Percentiles rank a stretch among this genome's conserved stretches.
Conservation (phyloP, 2,113 vertebrate genomes). For the Prietella phreatophila region DNA sequence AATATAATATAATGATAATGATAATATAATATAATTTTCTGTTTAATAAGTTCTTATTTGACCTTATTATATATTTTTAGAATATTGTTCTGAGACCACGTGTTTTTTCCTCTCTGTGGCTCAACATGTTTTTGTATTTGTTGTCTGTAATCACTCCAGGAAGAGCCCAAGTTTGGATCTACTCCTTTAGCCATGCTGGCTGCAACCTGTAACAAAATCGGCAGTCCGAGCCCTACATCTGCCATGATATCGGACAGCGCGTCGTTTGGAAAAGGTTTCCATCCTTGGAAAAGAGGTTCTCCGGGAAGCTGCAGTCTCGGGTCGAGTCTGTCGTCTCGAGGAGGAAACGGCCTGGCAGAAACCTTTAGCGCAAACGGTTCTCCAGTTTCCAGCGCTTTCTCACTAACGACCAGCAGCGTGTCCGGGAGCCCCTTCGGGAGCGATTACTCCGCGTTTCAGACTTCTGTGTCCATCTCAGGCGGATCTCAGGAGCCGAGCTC, state of each 20-base stretch:
- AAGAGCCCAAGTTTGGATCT: slow-evolving; percentile 89
- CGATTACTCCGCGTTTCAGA: slow-evolving; percentile 86
- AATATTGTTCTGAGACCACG: not conserved
- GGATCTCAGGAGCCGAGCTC: slow-evolving; percentile 73
- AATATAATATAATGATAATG: not conserved
- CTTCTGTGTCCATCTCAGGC: slow-evolving; percentile 59
- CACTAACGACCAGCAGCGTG: slow-evolving; percentile 77
- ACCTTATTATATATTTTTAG: not conserved
- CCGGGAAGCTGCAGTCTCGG: slow-evolving; percentile 74
- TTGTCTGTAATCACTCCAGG: slow-evolving; percentile 70
- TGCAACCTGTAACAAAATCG: slow-evolving; percentile 94
- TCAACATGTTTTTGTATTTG: not conserved
- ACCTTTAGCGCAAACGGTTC: slow-evolving; percentile 77
- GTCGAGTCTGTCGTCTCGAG: slow-evolving; percentile 71
- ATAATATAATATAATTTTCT: not conserved
- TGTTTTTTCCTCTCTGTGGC: not conserved
- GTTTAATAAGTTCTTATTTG: not conserved
- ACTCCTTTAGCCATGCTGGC: slow-evolving; percentile 94
- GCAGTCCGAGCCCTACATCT: slow-evolving; percentile 83
- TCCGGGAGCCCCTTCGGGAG: slow-evolving; percentile 80
- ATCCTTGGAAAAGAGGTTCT: slow-evolving; percentile 82
- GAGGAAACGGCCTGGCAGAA: slow-evolving; percentile 72
- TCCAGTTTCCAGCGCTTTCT: slow-evolving; percentile 83
- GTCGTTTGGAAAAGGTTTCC: slow-evolving; percentile 84
- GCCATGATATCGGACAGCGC: slow-evolving; percentile 81